Base-by-base conservation (phyloP, 2,888 invertebrate genomes). In the Aleiodes alternator region DNA sequence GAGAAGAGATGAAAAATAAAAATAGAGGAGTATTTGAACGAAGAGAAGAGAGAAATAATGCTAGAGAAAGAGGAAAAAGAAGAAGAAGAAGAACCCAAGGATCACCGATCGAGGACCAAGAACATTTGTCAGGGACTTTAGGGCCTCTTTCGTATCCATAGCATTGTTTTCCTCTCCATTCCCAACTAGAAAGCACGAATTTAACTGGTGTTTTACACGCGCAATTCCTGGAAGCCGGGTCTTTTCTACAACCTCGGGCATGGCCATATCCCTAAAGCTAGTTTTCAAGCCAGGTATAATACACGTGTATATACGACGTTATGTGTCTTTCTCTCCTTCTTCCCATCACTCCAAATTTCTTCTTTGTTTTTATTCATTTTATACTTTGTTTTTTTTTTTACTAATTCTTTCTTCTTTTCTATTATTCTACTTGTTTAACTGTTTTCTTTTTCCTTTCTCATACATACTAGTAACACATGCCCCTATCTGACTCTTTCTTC, bases 151-250 rank as follows among this genome's bases (percentile, higher is more conserved):
- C 80, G 81, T 80, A 68, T 29, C 68, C 68, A 31, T 51, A 51
- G 76, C 84, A 85, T 87, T 87, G 87, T 88, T 87, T 87, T 86
- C 83, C 83, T 83, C 76, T 77, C 82, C 85, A 87, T 85, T 86
- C 82, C 82, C 76, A 82, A 85, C 83, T 84, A 84, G 85, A 86
- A 87, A 87, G 86, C 84, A 87, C 83, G 83, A 82, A 84, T 87
- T 87, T 86, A 85, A 87, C 84, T 84, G 84, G 82, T 87, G 87
- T 87, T 87, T 87, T 88, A 87, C 87, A 87, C 86, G 86, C 85
- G 83, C 82, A 82, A 79, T 88, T 88, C 88, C 83, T 83, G 85
- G 87, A 87, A 89, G 82, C 82, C 80, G 83, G 83, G 79, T 77
- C 80, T 73, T 72, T 74, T 82, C 81, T 82, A 83, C 82, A 82